Evolutionary conservation across 2,113 vertebrate species (phyloP), one percentile per base, ranked within the genome.

Genomic region (Psittacula cyanocephala): DNA sequence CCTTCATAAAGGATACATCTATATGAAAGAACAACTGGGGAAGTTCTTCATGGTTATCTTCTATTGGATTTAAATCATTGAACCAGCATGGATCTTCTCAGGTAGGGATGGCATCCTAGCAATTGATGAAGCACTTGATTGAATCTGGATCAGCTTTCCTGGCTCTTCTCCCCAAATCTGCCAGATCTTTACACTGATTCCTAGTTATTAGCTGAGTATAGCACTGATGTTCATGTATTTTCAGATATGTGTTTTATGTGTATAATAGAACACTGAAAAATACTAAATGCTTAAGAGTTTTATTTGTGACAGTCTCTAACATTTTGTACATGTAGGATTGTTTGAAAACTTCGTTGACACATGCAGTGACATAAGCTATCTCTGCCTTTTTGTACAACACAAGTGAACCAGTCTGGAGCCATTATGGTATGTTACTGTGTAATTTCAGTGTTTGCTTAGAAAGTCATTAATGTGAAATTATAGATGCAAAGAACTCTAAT

Each of bases 381-480:
- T 63, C 55, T 80, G 35, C 22, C 22, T 88, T 55, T 69, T 67
- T 68, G 39, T 49, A 43, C 25, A 79, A 29, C 12, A 43, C 28
- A 47, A 89, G 47, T 68, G 47, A 80, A 69, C 5, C 12, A 70
- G 23, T 60, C 69, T 81, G 35, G 68, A 80, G 23, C 12, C 53
- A 31, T n/a, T 91, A 53, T 41, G n/a, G 59, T 52, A 27, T 11
- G 69, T 60, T 53, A 60, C 33, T 43, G 17, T 78, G 88, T 37
- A 77, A 83, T 79, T 94, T 85, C 46, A 86, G 0, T 71, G 69
- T 86, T 96, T 96, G 76, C 72, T 95, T 86, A 81, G 80, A 88
- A 16, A 91, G 78, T 27, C 35, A 68, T 83, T 78, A 86, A 86
- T 44, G 47, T 49, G 57, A 93, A 93, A 84, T 96, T 90, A 88